Conservation (phyloP, 2,888 invertebrate genomes). For the Limnephilus rhombicus region DNA sequence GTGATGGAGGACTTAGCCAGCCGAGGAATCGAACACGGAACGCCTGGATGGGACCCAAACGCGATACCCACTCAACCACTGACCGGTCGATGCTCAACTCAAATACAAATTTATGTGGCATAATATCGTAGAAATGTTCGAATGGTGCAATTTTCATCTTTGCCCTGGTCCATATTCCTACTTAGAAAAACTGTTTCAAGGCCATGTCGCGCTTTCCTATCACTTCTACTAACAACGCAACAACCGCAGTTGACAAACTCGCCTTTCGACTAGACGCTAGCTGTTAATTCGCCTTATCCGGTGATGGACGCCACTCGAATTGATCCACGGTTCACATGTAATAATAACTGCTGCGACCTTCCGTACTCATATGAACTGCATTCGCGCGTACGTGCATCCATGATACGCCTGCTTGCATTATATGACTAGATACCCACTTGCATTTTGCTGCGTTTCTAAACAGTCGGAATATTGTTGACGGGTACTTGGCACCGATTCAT, state of each 20-base stretch:
- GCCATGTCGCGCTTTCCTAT: neutral
- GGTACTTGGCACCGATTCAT: neutral
- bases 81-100: too few relatives aligned
- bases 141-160: neutral
- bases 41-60: too few relatives aligned
- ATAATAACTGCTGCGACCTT: slow-evolving; percentile 11
- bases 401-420: neutral
- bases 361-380: neutral
- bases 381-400: neutral
- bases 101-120: too few relatives aligned
- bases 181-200: neutral
- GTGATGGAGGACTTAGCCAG: too few relatives aligned
- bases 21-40: too few relatives aligned
- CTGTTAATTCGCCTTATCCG: neutral
- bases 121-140: neutral
- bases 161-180: neutral
- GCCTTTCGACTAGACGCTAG: neutral
- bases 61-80: too few relatives aligned
- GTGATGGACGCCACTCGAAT: neutral
- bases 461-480: neutral
- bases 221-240: neutral
- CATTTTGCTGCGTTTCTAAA: neutral
- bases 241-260: neutral
- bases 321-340: slow-evolving; percentile 5
- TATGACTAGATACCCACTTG: neutral